Conservation (phyloP, 53 echinoderm and acorn worm genomes). For the Patiria pectinifera region DNA sequence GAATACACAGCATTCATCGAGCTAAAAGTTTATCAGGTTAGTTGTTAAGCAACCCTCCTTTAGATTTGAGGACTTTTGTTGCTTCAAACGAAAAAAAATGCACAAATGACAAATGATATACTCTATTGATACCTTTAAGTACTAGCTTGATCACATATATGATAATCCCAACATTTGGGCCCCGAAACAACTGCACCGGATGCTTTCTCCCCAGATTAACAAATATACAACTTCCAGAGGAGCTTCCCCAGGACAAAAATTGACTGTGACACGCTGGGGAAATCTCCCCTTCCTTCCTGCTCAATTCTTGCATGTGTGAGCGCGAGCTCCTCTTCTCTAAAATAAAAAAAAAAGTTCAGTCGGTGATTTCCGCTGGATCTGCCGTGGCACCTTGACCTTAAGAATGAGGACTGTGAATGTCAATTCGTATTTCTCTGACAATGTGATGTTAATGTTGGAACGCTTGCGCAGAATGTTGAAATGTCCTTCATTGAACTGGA, state of each 20-base stretch:
- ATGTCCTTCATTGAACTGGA: too few species aligned
- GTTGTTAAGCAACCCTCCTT: too few species aligned
- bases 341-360: background rate
- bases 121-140: too few species aligned
- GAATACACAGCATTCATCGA: too few species aligned
- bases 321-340: background rate
- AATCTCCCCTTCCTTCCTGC: conserved; percentile 1
- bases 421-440: too few species aligned
- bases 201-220: background rate
- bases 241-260: background rate
- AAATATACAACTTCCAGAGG: background rate
- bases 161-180: background rate
- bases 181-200: background rate
- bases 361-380: background rate
- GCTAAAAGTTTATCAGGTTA: too few species aligned
- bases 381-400: background rate
- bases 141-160: too few species aligned
- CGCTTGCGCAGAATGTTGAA: too few species aligned
- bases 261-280: background rate
- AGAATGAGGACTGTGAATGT: background rate
- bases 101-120: too few species aligned
- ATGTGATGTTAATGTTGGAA: too few species aligned
- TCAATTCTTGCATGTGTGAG: background rate
- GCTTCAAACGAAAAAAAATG: too few species aligned
- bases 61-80: too few species aligned